Percentiles rank a stretch among this genome's conserved stretches.
Evolutionary conservation across 92 coral and sea anemone genomes (phyloP).

Genomic region (Galaxea fascicularis): DNA sequence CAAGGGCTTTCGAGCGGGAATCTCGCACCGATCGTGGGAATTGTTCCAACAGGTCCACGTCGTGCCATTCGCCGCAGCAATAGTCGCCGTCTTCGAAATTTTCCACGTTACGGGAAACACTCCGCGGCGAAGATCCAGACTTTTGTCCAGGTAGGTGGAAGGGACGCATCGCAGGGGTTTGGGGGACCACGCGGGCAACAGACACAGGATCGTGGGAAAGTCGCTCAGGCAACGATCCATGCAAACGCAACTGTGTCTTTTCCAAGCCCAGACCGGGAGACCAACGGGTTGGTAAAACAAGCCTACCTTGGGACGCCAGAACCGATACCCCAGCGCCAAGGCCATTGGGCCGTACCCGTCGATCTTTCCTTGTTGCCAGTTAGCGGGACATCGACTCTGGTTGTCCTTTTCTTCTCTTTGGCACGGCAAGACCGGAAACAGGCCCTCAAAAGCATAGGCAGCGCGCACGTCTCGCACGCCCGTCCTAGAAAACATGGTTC

Average conservation of each 20-base stretch:
- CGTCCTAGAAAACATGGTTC: neutral
- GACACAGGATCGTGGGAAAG: neutral
- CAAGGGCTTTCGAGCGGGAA: neutral
- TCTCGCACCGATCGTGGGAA: neutral
- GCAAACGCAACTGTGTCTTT: neutral
- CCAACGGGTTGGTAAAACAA: slow-evolving; percentile 15
- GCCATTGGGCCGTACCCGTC: neutral
- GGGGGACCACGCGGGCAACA: neutral
- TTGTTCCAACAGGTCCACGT: neutral
- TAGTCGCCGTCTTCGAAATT: neutral
- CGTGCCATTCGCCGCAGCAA: neutral
- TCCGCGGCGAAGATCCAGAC: neutral
- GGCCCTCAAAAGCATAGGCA: neutral
- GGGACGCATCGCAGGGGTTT: neutral
- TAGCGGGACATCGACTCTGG: neutral
- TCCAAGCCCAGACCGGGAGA: neutral
- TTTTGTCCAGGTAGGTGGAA: neutral
- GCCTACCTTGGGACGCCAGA: neutral
- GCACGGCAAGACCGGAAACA: neutral
- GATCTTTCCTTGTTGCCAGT: neutral
- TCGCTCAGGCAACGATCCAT: neutral
- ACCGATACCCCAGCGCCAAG: neutral
- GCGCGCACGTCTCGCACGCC: neutral
- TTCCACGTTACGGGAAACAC: neutral
- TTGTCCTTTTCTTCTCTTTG: neutral